These are phyloP conservation scores for Seriola quinqueradiata DNA, from an alignment of 2,113 vertebrate species.

Conservation along the genomic window DNA sequence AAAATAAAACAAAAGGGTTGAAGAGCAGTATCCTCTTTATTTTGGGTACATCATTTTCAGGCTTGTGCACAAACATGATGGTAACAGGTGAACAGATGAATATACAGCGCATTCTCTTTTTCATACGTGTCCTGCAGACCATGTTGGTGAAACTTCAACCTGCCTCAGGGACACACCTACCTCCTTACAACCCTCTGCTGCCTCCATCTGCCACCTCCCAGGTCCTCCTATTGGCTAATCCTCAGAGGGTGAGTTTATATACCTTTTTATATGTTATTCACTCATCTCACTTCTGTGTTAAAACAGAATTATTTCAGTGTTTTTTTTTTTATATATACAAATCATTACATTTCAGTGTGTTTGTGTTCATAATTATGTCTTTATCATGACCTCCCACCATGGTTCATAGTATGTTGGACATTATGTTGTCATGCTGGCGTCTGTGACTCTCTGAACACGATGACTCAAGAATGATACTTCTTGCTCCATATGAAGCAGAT, in stretches of 20 bases:
- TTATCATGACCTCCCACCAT: background rate
- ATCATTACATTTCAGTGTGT: background rate
- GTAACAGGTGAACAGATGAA: background rate
- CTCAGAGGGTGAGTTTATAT: conserved; percentile 82
- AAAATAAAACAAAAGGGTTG: no score
- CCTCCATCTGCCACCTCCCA: conserved; percentile 88
- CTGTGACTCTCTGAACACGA: no score
- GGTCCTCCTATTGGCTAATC: conserved; percentile 89
- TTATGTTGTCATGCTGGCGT: background rate
- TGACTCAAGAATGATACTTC: no score
- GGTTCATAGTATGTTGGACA: background rate
- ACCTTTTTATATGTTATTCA: background rate
- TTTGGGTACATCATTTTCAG: no score
- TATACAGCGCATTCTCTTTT: background rate
- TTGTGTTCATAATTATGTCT: background rate
- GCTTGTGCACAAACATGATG: no score
- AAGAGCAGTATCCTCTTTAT: no score
- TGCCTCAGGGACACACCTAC: conserved; percentile 85
- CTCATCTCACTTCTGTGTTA: background rate
- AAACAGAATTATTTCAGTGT: background rate
- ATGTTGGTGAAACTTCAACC: conserved; percentile 91
- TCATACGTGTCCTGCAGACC: conserved; percentile 67
- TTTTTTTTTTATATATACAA: background rate
- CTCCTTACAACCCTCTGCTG: conserved; percentile 88
- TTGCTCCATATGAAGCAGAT: background rate